Conservation (phyloP, 2,797 vertebrate species). For the Acipenser ruthenus region DNA sequence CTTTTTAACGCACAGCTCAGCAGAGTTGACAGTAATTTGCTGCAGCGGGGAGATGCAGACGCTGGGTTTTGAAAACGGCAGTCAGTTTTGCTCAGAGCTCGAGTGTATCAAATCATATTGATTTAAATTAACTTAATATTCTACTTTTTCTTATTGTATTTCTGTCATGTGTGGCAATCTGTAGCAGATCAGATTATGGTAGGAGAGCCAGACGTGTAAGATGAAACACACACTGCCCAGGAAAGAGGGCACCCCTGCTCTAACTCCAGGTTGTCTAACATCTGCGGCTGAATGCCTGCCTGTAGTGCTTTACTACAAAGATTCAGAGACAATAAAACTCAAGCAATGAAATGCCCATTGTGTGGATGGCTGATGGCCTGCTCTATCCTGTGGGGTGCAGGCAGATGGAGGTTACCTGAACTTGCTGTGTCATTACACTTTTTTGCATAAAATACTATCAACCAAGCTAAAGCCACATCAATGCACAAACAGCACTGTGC, state of each 20-base stretch:
- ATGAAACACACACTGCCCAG: neutral
- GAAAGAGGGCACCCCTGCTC: neutral
- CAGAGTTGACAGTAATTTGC: conserved; percentile 18
- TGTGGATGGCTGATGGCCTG: too few relatives aligned
- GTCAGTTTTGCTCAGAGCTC: neutral
- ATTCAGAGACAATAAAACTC: too few relatives aligned
- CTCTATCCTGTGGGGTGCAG: too few relatives aligned
- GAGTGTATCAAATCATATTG: conserved; percentile 20
- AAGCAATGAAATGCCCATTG: too few relatives aligned
- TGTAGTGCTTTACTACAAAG: too few relatives aligned
- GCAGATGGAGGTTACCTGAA: too few relatives aligned
- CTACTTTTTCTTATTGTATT: conserved; percentile 21
- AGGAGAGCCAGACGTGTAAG: neutral
- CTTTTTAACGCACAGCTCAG: conserved; percentile 16
- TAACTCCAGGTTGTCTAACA: neutral
- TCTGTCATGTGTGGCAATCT: conserved; percentile 22
- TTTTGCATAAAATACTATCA: too few relatives aligned
- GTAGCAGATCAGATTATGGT: conserved; percentile 12
- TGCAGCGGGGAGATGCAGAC: neutral
- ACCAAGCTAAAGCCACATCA: too few relatives aligned
- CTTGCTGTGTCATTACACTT: too few relatives aligned
- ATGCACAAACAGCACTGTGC: too few relatives aligned
- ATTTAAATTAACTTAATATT: conserved; percentile 30
- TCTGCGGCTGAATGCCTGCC: too few relatives aligned
- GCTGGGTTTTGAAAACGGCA: conserved; percentile 1